Evolutionary conservation across 2,113 vertebrate species (phyloP).

Genomic region (Rhinoderma darwinii): DNA sequence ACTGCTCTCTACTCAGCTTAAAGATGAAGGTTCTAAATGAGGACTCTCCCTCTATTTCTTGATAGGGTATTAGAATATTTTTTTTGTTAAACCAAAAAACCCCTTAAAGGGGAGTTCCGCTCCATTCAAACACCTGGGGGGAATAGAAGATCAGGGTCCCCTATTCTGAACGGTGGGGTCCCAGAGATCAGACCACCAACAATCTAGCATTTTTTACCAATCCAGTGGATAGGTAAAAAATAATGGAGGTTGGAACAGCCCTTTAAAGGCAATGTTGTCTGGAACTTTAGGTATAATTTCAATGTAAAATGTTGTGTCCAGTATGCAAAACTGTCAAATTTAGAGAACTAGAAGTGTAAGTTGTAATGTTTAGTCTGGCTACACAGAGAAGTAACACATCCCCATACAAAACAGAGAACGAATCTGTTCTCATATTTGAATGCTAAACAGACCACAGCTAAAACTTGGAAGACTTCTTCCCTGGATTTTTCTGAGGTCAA

Average conservation of each 20-base stretch:
- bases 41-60: neutral
- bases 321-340: neutral
- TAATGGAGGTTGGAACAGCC: too few relatives aligned
- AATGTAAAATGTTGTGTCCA: neutral
- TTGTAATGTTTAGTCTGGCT: neutral
- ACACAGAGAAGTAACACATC: neutral
- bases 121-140: too few relatives aligned
- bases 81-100: too few relatives aligned
- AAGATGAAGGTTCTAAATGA: too few relatives aligned
- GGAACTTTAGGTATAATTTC: neutral
- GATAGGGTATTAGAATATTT: neutral
- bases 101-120: too few relatives aligned
- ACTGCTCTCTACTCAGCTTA: too few relatives aligned
- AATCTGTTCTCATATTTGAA: neutral
- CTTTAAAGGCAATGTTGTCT: neutral
- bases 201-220: too few relatives aligned
- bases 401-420: neutral
- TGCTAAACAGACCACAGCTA: neutral
- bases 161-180: too few relatives aligned
- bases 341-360: neutral
- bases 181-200: too few relatives aligned
- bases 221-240: too few relatives aligned
- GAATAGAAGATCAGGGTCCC: too few relatives aligned
- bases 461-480: neutral
- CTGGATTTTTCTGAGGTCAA: neutral